Evolutionary conservation across 2,888 invertebrate species (phyloP), one percentile per base, ranked within the genome.

Genomic region (Athalia cordata): DNA sequence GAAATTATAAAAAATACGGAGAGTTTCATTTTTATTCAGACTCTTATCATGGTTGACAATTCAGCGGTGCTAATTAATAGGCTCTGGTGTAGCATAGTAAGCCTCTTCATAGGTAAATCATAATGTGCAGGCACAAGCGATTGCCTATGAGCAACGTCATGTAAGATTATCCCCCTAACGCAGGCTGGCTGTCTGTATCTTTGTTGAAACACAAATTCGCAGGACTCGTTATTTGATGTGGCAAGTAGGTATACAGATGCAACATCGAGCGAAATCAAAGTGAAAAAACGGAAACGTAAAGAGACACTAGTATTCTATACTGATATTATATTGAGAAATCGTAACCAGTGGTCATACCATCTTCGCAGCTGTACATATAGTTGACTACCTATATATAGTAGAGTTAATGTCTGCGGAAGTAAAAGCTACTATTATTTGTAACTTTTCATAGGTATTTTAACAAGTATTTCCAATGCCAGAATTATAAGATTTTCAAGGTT

Each of bases 41-140:
- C 29, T 29, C 29, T 29, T 29, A 29, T 29, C 45, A 11, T 9
- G 4, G 11, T 45, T 11, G 5, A 66, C 15, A 50, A 50, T 13
- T 67, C 8, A 50, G n/a, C 43, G 9, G 6, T 11, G 55, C 49
- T 52, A 52, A 50, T 52, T 5, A 50, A 15, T 43, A 45, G 64
- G 47, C 47, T 47, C 64, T 45, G 45, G 45, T 43, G n/a, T 6
- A 64, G 7, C 1, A 9, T 7, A 50, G 13, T 6, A 66, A 50
- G 50, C 49, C 50, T 50, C 9, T 52, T 68, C 4, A 52, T 55
- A 55, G 43, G 52, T 52, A 29, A 68, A 68, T 68, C 55, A 68
- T 7, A 29, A 68, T 68, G 55, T 55, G 55, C 68, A 43, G 55
- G 55, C 43, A 68, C 55, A 68, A 68, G 68, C 43, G 52, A 55